Evolutionary conservation across 2,113 vertebrate species (phyloP).

Genomic region (Pseudopodoces humilis): DNA sequence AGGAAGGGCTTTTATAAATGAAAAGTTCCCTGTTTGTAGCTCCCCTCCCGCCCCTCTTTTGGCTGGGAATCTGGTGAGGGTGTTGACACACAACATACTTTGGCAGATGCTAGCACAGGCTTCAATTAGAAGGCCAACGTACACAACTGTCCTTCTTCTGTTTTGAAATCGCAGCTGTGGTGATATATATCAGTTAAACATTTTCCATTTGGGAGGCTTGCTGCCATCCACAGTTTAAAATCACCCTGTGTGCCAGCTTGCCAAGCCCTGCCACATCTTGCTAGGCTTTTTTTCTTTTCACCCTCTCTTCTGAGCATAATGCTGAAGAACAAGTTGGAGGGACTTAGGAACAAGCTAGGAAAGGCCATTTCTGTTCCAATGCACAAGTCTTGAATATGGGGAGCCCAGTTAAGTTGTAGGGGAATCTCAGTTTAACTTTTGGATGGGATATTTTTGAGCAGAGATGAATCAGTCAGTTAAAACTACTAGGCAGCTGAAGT

Average conservation of each 20-base stretch:
- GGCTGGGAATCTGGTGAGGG: conserved; percentile 29
- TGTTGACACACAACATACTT: conserved; percentile 63
- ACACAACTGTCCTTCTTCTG: conserved; percentile 42
- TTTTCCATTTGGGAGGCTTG: conserved; percentile 18
- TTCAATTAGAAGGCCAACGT: conserved; percentile 19
- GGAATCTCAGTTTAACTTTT: neutral
- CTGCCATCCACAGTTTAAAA: conserved; percentile 8
- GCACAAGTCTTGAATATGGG: neutral
- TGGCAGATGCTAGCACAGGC: conserved; percentile 56
- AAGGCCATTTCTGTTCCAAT: neutral
- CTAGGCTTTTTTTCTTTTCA: neutral
- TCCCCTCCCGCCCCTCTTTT: conserved; percentile 1
- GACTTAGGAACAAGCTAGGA: neutral
- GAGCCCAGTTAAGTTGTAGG: neutral
- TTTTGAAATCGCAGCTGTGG: conserved; percentile 55
- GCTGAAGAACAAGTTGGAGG: neutral
- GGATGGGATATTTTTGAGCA: neutral
- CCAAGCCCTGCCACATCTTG: neutral
- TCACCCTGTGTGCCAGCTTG: neutral
- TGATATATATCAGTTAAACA: neutral
- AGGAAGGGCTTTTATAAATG: conserved; percentile 31
- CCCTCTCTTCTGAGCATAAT: neutral
- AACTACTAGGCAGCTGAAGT: neutral
- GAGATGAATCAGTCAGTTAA: neutral
- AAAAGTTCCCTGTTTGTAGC: conserved; percentile 41